Evolutionary conservation across 1,140 invertebrate species (phyloP).

Genomic region (Agrilus planipennis): DNA sequence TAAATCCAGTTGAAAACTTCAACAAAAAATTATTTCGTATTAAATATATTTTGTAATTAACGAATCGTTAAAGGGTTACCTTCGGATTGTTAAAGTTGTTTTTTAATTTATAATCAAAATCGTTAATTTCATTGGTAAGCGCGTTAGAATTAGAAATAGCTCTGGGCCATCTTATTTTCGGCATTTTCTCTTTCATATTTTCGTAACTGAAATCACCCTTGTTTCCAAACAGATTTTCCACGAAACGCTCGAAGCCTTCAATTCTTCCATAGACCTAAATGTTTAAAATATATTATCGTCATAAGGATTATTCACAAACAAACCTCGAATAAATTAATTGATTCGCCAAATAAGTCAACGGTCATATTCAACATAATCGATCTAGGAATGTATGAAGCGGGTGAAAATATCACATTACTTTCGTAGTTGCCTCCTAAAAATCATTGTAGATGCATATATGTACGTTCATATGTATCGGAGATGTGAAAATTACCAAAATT

Average conservation of each 20-base stretch:
- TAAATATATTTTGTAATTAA: no score
- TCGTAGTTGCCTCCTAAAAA: slow-evolving; percentile 58
- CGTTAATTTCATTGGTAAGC: slow-evolving; percentile 43
- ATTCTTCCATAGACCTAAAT: slow-evolving; percentile 57
- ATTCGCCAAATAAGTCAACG: slow-evolving; percentile 80
- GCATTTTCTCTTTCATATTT: slow-evolving; percentile 38
- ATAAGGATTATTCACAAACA: no score
- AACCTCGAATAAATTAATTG: slow-evolving; percentile 76
- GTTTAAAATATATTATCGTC: no score
- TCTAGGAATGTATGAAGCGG: slow-evolving; percentile 78
- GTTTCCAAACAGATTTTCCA: slow-evolving; percentile 68
- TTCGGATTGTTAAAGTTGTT: slow-evolving; percentile 46
- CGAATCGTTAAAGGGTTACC: no score
- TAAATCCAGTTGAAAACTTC: slow-evolving; percentile 43
- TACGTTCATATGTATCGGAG: no score
- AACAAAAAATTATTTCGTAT: no score
- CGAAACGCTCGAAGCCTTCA: slow-evolving; percentile 75
- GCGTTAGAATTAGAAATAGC: slow-evolving; percentile 25
- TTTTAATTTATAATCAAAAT: slow-evolving; percentile 48
- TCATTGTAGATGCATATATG: no score
- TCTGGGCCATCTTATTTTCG: slow-evolving; percentile 26
- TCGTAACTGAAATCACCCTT: slow-evolving; percentile 55
- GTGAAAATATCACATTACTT: slow-evolving; percentile 76
- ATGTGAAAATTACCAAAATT: slow-evolving; percentile 62
- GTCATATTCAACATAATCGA: slow-evolving; percentile 73